Percentiles rank a stretch among this genome's conserved stretches.
phyloP scores from a whole-genome alignment of 2,113 vertebrate species.

The Rhinolophus sinicus region DNA sequence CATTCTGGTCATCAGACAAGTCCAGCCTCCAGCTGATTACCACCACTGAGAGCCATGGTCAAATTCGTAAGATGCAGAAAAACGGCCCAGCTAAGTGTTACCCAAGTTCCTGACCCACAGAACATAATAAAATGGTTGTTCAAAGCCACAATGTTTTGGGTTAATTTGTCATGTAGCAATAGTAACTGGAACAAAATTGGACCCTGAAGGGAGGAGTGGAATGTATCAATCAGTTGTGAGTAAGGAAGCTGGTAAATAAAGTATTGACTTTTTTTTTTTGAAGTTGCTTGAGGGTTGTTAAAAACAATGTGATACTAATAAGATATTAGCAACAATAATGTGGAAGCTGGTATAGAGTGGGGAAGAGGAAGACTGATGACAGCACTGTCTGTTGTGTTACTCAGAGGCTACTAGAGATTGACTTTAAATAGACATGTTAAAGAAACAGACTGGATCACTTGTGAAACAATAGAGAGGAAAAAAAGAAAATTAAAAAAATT shows the following conservation, averaged over 20 bases:
- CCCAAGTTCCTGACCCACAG: neutral
- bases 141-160: neutral
- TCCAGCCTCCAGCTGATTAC: neutral
- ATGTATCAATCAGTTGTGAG: neutral
- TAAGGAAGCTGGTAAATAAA: conserved; percentile 11
- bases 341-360: neutral
- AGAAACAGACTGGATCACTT: neutral
- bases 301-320: neutral
- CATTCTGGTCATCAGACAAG: neutral
- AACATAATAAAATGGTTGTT: neutral
- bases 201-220: neutral
- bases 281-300: neutral
- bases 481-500: neutral
- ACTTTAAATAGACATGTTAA: neutral
- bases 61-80: neutral
- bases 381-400: neutral
- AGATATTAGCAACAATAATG: neutral
- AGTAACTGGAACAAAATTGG: neutral
- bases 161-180: neutral
- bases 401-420: neutral
- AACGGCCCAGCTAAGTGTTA: neutral
- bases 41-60: neutral
- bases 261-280: neutral
- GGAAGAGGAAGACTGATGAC: neutral
- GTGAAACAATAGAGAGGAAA: neutral